Evolutionary conservation across 2,113 vertebrate genomes (phyloP).

Genomic region (Urocynchramus pylzowi): DNA sequence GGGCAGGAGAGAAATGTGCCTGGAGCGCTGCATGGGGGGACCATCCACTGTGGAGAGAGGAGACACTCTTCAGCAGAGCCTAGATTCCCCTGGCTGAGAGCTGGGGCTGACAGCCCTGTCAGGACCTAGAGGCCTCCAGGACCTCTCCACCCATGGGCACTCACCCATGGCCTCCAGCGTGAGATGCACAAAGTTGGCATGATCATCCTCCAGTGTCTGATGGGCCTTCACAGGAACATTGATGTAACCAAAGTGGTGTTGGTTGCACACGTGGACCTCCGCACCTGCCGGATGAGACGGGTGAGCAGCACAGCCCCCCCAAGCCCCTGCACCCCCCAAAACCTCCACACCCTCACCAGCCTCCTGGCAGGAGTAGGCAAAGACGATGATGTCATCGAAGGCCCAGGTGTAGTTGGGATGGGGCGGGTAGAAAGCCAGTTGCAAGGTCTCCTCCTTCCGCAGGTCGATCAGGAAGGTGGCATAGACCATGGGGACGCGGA

Average conservation of each 20-base stretch:
- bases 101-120: background rate
- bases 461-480: conserved; percentile 88
- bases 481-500: conserved; percentile 89
- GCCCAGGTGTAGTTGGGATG: conserved; percentile 93
- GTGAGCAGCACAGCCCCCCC: background rate
- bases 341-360: conserved; percentile 71
- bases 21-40: conserved; percentile 83
- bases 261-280: conserved; percentile 86
- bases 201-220: conserved; percentile 85
- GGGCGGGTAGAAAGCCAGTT: conserved; percentile 88
- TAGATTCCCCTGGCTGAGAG: background rate
- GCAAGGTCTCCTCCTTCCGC: conserved; percentile 76
- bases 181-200: conserved; percentile 88
- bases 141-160: fast-evolving
- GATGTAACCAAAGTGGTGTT: conserved; percentile 87
- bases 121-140: background rate
- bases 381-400: conserved; percentile 93
- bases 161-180: conserved; percentile 88
- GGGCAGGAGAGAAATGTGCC: conserved; percentile 76
- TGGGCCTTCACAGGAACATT: conserved; percentile 87
- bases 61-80: background rate
- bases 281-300: conserved; percentile 62
- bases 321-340: background rate
- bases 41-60: conserved; percentile 81
- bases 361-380: conserved; percentile 88